Evolutionary conservation across 2,113 vertebrate species (phyloP).

Genomic region (Zosterops pallidus): DNA sequence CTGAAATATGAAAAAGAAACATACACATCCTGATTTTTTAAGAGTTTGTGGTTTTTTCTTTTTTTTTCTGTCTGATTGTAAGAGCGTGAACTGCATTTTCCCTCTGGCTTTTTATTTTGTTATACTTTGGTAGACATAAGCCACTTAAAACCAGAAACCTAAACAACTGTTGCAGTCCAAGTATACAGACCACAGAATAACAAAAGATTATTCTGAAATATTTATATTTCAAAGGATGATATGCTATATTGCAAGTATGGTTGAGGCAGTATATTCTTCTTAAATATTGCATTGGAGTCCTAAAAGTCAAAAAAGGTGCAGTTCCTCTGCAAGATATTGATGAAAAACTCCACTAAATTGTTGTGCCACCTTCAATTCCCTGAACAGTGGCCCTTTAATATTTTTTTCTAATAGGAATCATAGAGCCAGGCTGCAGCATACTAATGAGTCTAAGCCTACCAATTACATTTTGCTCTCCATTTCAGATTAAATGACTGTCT

Average conservation of each 20-base stretch:
- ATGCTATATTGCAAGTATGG: background rate
- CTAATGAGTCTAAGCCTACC: slow-evolving; percentile 57
- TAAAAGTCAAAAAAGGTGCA: slow-evolving; percentile 25
- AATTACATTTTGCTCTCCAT: slow-evolving; percentile 65
- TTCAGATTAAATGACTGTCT: slow-evolving; percentile 63
- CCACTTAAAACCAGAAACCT: background rate
- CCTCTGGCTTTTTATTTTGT: background rate
- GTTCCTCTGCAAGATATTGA: slow-evolving; percentile 4
- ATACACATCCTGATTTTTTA: background rate
- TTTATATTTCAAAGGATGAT: background rate
- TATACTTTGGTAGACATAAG: background rate
- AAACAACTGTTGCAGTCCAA: slow-evolving; percentile 12
- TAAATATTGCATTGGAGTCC: background rate
- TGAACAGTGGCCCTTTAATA: slow-evolving; percentile 42
- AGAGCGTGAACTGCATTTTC: background rate
- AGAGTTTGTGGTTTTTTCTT: background rate
- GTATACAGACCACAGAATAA: background rate
- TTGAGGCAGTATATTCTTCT: background rate
- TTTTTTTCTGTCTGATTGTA: background rate
- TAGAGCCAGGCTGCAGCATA: slow-evolving; percentile 49
- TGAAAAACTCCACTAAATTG: slow-evolving; percentile 44
- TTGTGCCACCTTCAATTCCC: slow-evolving; percentile 60
- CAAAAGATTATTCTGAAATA: background rate
- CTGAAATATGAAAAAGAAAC: background rate
- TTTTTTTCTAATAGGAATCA: slow-evolving; percentile 60